Conservation (phyloP, 1,140 invertebrate species). For the fruit fly (Drosophila melanogaster) region DNA sequence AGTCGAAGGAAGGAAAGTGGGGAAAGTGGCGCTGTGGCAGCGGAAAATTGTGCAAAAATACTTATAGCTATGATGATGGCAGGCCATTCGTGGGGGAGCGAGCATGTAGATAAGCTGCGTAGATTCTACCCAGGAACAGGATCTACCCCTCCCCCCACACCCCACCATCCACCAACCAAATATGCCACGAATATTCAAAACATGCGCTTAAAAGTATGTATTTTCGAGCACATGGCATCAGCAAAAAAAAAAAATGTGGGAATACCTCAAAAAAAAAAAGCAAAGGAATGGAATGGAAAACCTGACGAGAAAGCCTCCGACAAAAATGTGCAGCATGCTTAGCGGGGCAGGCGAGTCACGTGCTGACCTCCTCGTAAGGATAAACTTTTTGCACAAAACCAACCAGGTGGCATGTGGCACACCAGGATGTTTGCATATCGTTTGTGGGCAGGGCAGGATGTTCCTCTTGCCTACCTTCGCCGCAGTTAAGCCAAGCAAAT, state of each 20-base stretch:
- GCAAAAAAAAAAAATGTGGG: slow-evolving; percentile 11
- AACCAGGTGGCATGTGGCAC: slow-evolving; percentile 48
- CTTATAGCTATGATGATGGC: slow-evolving; percentile 48
- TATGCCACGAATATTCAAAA: slow-evolving; percentile 79
- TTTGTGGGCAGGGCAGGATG: slow-evolving; percentile 42
- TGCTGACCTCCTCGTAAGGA: slow-evolving; percentile 51
- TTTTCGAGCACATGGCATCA: slow-evolving; percentile 63
- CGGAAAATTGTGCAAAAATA: slow-evolving; percentile 73
- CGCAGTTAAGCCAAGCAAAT: slow-evolving; percentile 43
- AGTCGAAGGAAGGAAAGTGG: not conserved
- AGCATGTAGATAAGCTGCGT: slow-evolving; percentile 75
- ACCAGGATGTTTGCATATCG: slow-evolving; percentile 54
- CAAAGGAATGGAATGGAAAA: slow-evolving; percentile 17
- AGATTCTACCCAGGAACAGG: slow-evolving; percentile 56
- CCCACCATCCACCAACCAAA: slow-evolving; percentile 40
- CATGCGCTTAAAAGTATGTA: slow-evolving; percentile 74
- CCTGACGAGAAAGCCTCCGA: slow-evolving; percentile 30
- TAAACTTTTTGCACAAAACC: slow-evolving; percentile 40
- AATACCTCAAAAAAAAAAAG: slow-evolving; percentile 5
- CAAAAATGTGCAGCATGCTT: slow-evolving; percentile 71
- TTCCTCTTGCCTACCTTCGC: not conserved
- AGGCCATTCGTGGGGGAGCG: slow-evolving; percentile 31
- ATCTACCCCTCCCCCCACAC: not conserved
- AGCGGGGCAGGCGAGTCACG: slow-evolving; percentile 60
- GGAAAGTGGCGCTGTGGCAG: slow-evolving; percentile 21